These are phyloP conservation scores for Sinodicranocentrus sp. DNA, from an alignment of 2,888 invertebrate genomes.

Conservation along the genomic window DNA sequence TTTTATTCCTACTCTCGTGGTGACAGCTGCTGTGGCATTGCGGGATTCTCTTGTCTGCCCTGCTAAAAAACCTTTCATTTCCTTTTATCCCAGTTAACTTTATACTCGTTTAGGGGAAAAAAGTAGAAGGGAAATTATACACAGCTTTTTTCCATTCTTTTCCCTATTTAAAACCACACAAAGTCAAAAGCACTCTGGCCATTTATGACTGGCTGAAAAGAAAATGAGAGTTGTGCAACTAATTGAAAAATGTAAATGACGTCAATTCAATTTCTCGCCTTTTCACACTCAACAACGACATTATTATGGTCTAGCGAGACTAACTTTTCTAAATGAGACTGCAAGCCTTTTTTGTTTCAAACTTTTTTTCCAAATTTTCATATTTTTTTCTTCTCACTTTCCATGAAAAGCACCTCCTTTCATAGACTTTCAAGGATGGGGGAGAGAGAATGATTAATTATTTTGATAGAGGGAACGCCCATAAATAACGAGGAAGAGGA, in stretches of 20 bases:
- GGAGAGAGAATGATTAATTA: conserved; percentile 1
- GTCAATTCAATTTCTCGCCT: conserved; percentile 11
- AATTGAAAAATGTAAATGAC: conserved; percentile 1
- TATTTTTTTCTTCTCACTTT: background rate
- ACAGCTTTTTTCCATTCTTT: no score
- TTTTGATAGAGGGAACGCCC: background rate
- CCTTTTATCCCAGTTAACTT: no score
- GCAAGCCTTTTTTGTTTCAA: background rate
- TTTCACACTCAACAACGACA: background rate
- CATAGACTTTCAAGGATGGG: background rate
- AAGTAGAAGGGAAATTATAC: no score
- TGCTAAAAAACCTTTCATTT: no score
- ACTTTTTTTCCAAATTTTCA: background rate
- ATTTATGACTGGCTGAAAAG: no score
- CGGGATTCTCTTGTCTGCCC: no score
- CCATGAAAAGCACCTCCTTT: background rate
- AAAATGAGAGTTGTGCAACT: no score
- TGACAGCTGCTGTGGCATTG: no score
- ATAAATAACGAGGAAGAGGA: background rate
- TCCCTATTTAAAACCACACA: no score
- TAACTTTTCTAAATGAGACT: background rate
- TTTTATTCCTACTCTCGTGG: no score
- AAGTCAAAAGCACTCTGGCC: no score
- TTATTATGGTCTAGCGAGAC: background rate
- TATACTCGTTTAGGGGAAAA: no score